Base-by-base conservation (phyloP, 2,797 vertebrate genomes). In the Bufotes viridis region DNA sequence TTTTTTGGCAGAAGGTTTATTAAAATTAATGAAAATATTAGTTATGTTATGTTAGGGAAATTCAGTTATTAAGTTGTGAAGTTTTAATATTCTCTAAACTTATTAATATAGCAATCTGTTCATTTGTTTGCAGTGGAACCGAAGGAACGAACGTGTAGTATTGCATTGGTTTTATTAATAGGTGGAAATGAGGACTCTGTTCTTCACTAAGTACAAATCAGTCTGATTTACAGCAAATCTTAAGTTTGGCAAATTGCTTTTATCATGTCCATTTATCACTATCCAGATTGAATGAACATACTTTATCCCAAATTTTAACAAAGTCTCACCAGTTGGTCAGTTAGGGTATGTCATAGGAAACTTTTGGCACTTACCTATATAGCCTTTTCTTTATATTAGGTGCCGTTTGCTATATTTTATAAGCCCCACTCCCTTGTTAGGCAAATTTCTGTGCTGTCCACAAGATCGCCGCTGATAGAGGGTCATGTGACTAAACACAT, bases 1-100 rank as follows among this genome's bases (percentile, higher is more conserved):
- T 89, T 86, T 81, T 67, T 85, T 89, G 83, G 70, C 87, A 85
- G 78, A 82, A 74, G 34, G 70, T 89, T 86, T 86, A 89, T 89
- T 85, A 65, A 86, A 82, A 89, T 89, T 89, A 89, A 89, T 86
- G 87, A 86, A 89, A 89, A 84, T 72, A 86, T 78, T 86, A 89
- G 84, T 85, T 78, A 29, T 63, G 78, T 74, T 82, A 85, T 74
- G 83, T 89, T 89, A 26, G 70, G 14, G n/a, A 86, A 82, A 55
- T 84, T 51, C 81, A 51, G 67, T 74, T 57, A 60, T 78, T 81
- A 74, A 70, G 17, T 81, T 81, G 42, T 42, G 7, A 63, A 88
- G 84, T 81, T 75, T 42, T 34, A 81, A 70, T 74, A 51, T 58
- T 85, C 10, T 85, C 58, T 42, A 74, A 88, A 74, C 14, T 67